Evolutionary conservation across 2,888 invertebrate genomes (phyloP), one percentile per base, ranked within the genome.

Genomic region (Nomada fucata): DNA sequence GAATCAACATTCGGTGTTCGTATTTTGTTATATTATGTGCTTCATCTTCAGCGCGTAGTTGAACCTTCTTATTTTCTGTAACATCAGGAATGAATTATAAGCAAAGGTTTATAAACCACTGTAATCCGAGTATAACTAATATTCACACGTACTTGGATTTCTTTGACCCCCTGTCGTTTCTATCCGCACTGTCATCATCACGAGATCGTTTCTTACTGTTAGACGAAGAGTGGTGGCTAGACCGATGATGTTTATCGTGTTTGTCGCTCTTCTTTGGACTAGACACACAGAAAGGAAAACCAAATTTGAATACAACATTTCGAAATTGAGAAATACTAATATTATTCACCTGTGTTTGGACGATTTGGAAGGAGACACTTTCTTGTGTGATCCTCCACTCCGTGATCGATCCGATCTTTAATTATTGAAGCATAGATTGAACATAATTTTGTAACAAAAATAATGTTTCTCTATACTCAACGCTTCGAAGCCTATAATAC

Each of bases 151-250:
- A 96, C 95, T 94, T 97, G 47, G 96, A 95, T 94, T 95, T 97
- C 93, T 97, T 97, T 70, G 96, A 94, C 83, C 96, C 95, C 77
- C 94, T 95, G 79, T 95, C 94, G 86, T 95, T 95, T 89, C 94
- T 94, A 61, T 97, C 97, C 68, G 95, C 95, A 91, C 97, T 97
- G 87, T 96, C 97, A 79, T 96, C 97, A 79, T 97, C 97, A 36
- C 97, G 95, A 55, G 96, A 95, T 60, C 97, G 95, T 93, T 97
- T 98, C 90, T 95, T 96, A 89, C 95, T 95, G 85, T 93, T 94
- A 89, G 95, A 92, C 57, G 92, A 93, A 63, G 92, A 93, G 64
- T 92, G 94, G 64, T 92, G 94, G 59, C 95, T 94, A 13, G 73
- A 73, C n/a, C 93, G 93, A 76, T 90, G 93, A 86, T 92, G 91